These are phyloP conservation scores for Drosophila fuyamai DNA, from an alignment of 1,140 invertebrate genomes.

Conservation along the genomic window DNA sequence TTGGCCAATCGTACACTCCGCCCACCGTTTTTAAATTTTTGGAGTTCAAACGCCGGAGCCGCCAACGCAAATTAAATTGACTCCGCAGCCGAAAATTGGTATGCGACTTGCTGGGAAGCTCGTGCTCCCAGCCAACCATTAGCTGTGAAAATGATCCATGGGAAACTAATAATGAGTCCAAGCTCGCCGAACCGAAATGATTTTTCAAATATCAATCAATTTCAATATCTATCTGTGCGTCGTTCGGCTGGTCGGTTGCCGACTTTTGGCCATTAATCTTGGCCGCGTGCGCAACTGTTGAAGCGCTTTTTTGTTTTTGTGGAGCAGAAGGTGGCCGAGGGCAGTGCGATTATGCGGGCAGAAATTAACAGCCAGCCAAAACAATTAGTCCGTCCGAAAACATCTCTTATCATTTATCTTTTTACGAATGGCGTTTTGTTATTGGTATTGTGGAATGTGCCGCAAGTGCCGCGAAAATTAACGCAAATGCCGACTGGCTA, in stretches of 20 bases:
- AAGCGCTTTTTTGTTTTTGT: slow-evolving; percentile 70
- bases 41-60: slow-evolving; percentile 67
- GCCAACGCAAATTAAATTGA: slow-evolving; percentile 72
- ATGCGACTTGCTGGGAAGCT: slow-evolving; percentile 26
- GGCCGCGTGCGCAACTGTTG: slow-evolving; percentile 81
- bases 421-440: slow-evolving; percentile 42
- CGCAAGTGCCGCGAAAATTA: slow-evolving; percentile 81
- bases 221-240: slow-evolving; percentile 60
- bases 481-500: slow-evolving; percentile 71
- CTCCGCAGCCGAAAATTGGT: slow-evolving; percentile 20
- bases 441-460: slow-evolving; percentile 70
- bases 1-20: slow-evolving; percentile 40
- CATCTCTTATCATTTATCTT: slow-evolving; percentile 61
- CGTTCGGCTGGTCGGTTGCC: slow-evolving; percentile 7
- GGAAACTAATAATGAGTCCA: slow-evolving; percentile 71
- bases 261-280: slow-evolving; percentile 67
- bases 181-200: slow-evolving; percentile 59
- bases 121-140: slow-evolving; percentile 56
- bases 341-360: slow-evolving; percentile 79
- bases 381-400: slow-evolving; percentile 72
- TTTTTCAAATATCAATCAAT: slow-evolving; percentile 82
- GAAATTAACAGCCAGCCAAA: slow-evolving; percentile 78
- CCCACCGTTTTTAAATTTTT: slow-evolving; percentile 35
- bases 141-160: slow-evolving; percentile 70
- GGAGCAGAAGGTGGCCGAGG: slow-evolving; percentile 71